Conservation (phyloP, 30 jellyfish, hydroid and myxozoan genomes). For the Sanderia malayensis region DNA sequence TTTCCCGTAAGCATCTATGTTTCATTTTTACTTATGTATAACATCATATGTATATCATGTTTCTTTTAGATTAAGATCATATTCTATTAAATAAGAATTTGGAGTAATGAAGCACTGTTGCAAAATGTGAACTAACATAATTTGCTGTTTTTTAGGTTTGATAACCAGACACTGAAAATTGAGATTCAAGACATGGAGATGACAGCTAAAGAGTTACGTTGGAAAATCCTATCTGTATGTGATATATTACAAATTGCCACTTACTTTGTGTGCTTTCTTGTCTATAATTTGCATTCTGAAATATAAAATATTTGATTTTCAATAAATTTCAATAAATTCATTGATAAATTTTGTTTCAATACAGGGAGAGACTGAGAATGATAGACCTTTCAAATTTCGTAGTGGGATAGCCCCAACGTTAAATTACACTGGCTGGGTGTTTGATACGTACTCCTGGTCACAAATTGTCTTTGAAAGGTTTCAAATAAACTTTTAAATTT, state of each 20-base stretch:
- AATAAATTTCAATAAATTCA: too few relatives aligned
- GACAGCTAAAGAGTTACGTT: slow-evolving; percentile 90
- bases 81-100: too few relatives aligned
- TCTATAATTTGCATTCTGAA: too few relatives aligned
- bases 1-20: slow-evolving; percentile 71
- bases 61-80: too few relatives aligned
- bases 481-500: not conserved
- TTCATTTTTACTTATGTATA: not conserved
- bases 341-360: slow-evolving; percentile 1
- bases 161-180: slow-evolving; percentile 84
- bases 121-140: too few relatives aligned
- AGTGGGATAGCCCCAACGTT: slow-evolving; percentile 92
- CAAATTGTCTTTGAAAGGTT: slow-evolving; percentile 90
- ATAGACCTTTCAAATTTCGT: slow-evolving; percentile 72
- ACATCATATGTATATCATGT: too few relatives aligned
- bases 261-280: too few relatives aligned
- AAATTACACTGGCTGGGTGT: slow-evolving; percentile 94
- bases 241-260: too few relatives aligned
- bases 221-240: slow-evolving; percentile 66
- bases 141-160: too few relatives aligned
- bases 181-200: slow-evolving; percentile 94
- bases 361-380: slow-evolving; percentile 69
- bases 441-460: slow-evolving; percentile 89
- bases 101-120: too few relatives aligned
- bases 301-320: too few relatives aligned